Evolutionary conservation across 2,888 invertebrate genomes (phyloP).

Genomic region (Embidobia sp.): DNA sequence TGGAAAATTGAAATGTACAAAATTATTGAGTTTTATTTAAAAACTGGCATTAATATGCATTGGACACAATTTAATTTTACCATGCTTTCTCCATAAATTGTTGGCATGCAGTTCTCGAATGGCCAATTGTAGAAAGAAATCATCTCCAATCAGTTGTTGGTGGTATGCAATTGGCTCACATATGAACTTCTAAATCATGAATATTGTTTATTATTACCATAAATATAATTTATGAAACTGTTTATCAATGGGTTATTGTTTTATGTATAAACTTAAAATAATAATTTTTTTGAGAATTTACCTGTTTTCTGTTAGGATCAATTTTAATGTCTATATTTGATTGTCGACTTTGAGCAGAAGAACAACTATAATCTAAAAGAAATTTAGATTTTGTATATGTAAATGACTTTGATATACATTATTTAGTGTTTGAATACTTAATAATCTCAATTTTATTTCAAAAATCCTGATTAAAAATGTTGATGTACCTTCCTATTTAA

Average conservation of each 20-base stretch:
- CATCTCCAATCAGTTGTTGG: constrained; percentile 74
- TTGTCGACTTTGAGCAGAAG: constrained; percentile 12
- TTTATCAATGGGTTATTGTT: not conserved
- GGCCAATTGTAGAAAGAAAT: constrained; percentile 74
- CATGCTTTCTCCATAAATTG: constrained; percentile 64
- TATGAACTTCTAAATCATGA: constrained; percentile 8
- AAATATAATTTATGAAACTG: not conserved
- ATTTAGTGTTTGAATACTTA: too few relatives aligned
- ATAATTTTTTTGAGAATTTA: not conserved
- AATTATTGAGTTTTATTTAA: too few relatives aligned
- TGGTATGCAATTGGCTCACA: constrained; percentile 68
- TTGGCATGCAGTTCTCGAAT: constrained; percentile 68
- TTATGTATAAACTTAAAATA: not conserved
- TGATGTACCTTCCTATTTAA: too few relatives aligned
- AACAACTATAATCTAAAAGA: constrained; percentile 11
- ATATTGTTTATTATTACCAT: not conserved
- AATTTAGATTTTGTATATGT: too few relatives aligned
- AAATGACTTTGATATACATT: too few relatives aligned
- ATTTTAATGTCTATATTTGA: constrained; percentile 25
- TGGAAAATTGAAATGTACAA: too few relatives aligned
- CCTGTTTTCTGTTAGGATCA: constrained; percentile 20
- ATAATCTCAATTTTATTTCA: too few relatives aligned
- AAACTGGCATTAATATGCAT: too few relatives aligned
- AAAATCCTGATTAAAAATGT: too few relatives aligned
- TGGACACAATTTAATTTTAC: too few relatives aligned